Evolutionary conservation across 2,888 invertebrate species (phyloP).

Genomic region (Tetragonula carbonaria): DNA sequence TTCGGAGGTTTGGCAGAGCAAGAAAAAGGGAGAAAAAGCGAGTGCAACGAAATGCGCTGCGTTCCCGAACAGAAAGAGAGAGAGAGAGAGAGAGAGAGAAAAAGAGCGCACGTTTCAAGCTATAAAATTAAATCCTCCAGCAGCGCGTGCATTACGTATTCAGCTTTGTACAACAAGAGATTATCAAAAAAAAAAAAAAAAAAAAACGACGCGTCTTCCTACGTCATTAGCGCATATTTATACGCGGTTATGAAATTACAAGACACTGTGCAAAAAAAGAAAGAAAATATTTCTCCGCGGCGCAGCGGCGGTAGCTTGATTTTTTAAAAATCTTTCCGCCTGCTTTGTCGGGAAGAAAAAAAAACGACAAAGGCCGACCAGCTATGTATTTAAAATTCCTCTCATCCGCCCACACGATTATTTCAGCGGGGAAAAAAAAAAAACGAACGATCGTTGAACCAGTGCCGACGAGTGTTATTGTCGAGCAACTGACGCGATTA

Average conservation of each 20-base stretch:
- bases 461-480: no score
- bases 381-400: no score
- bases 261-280: no score
- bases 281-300: not conserved
- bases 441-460: no score
- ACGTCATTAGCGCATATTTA: not conserved
- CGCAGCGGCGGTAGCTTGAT: not conserved
- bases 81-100: no score
- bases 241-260: not conserved
- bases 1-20: no score
- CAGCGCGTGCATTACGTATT: constrained; percentile 8
- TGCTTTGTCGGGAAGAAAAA: not conserved
- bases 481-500: no score
- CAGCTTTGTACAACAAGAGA: not conserved
- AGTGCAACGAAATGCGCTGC: not conserved
- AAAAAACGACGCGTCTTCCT: no score
- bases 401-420: no score
- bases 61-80: no score
- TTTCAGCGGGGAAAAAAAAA: no score
- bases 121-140: not conserved
- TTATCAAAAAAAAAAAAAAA: not conserved
- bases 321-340: not conserved
- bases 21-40: not conserved
- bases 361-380: not conserved
- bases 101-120: not conserved